These are phyloP conservation scores for Coronaproctus castanopsis DNA, from an alignment of 2,888 invertebrate genomes.

Conservation along the genomic window DNA sequence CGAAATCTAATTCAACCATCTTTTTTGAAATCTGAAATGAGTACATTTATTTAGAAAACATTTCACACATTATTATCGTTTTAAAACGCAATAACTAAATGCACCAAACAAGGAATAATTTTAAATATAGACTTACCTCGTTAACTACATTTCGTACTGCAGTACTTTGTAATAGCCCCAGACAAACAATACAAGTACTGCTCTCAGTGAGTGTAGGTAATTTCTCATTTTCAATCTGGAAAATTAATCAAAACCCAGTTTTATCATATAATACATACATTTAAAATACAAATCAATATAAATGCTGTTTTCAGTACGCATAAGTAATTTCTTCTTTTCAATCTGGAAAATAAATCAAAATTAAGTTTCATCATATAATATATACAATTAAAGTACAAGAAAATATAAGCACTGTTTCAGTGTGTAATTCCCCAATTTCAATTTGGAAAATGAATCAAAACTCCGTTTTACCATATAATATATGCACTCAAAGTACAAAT, in stretches of 20 bases:
- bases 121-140: constrained; percentile 25
- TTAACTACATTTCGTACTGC: constrained; percentile 27
- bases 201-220: constrained; percentile 28
- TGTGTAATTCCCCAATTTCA: background rate
- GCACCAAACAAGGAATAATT: background rate
- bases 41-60: constrained; percentile 17
- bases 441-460: background rate
- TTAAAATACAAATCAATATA: constrained; percentile 53
- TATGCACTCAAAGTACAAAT: too few relatives aligned
- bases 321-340: background rate
- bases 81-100: too few relatives aligned
- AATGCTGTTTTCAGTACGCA: constrained; percentile 31
- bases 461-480: too few relatives aligned
- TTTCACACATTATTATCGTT: too few relatives aligned
- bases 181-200: constrained; percentile 43
- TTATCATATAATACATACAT: too few relatives aligned
- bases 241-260: background rate
- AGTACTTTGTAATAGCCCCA: constrained; percentile 45
- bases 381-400: too few relatives aligned
- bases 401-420: constrained; percentile 38
- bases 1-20: constrained; percentile 31
- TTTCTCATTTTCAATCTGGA: constrained; percentile 1
- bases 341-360: background rate
- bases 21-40: constrained; percentile 17
- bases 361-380: too few relatives aligned